These are phyloP conservation scores for Drosophila suzukii DNA, from an alignment of 1,140 invertebrate species.

Conservation along the genomic window DNA sequence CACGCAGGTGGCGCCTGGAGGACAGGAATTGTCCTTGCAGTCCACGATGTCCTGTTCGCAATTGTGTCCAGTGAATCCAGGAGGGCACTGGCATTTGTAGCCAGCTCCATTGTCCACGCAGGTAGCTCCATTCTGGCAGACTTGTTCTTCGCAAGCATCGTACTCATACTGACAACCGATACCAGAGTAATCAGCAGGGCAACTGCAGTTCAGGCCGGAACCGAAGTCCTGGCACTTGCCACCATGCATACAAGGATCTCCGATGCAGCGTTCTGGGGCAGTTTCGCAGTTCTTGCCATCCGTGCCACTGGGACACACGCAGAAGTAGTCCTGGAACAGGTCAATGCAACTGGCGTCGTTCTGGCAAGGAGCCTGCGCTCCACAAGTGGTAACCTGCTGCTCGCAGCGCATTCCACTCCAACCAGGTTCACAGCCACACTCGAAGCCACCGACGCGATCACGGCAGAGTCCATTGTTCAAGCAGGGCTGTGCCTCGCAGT, in stretches of 20 bases:
- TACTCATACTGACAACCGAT: conserved; percentile 97
- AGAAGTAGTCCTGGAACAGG: conserved; percentile 98
- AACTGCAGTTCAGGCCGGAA: conserved; percentile 96
- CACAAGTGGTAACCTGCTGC: conserved; percentile 93
- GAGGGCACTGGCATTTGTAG: conserved; percentile 94
- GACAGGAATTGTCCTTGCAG: conserved; percentile 97
- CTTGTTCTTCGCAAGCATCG: conserved; percentile 93
- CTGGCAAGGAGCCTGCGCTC: conserved; percentile 91
- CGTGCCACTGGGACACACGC: conserved; percentile 97
- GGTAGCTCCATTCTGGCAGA: conserved; percentile 96
- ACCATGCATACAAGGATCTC: conserved; percentile 97
- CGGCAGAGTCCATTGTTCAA: conserved; percentile 94
- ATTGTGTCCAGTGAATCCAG: conserved; percentile 92
- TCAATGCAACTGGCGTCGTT: conserved; percentile 97
- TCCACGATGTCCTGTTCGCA: conserved; percentile 97
- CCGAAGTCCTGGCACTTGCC: conserved; percentile 97
- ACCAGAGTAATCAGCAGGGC: conserved; percentile 92
- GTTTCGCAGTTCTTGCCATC: conserved; percentile 98
- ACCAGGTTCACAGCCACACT: conserved; percentile 93
- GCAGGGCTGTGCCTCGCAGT: conserved; percentile 94
- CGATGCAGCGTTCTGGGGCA: conserved; percentile 97
- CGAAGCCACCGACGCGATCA: conserved; percentile 93
- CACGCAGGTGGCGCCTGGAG: conserved; percentile 96
- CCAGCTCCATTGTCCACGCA: conserved; percentile 93
- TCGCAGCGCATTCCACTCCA: conserved; percentile 96